Conservation (phyloP, 2,888 invertebrate genomes). For the Odontocerum albicorne region DNA sequence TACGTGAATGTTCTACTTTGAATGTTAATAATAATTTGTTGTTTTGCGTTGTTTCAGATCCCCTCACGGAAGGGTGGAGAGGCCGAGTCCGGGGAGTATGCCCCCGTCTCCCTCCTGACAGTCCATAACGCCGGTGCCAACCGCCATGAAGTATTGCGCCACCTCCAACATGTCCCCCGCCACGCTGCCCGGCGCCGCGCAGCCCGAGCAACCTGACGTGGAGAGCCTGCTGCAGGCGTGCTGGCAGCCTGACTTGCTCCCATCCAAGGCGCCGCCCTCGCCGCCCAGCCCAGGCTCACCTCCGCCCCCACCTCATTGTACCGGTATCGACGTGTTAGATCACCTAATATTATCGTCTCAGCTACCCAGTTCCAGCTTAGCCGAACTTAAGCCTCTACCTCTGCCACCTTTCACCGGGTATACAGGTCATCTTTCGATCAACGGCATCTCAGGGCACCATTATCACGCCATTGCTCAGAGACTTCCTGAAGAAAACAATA, state of each 20-base stretch:
- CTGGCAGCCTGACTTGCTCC: constrained; percentile 56
- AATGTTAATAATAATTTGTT: neutral
- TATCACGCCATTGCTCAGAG: constrained; percentile 83
- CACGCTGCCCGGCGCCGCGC: constrained; percentile 45
- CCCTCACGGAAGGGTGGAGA: constrained; percentile 1
- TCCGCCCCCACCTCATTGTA: constrained; percentile 49
- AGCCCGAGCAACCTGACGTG: constrained; percentile 54
- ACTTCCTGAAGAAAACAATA: constrained; percentile 74
- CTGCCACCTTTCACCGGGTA: constrained; percentile 86
- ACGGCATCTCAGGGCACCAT: constrained; percentile 86
- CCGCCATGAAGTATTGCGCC: constrained; percentile 60
- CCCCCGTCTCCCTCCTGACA: constrained; percentile 6
- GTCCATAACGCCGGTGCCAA: neutral
- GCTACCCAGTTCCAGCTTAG: constrained; percentile 59
- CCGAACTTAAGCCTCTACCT: constrained; percentile 81
- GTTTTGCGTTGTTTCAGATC: constrained; percentile 14
- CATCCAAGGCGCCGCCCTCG: constrained; percentile 47
- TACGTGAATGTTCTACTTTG: no score
- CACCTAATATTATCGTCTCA: constrained; percentile 60
- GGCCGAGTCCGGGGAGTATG: constrained; percentile 1
- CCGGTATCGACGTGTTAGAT: constrained; percentile 67
- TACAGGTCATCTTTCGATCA: constrained; percentile 83
- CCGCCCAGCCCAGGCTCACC: constrained; percentile 44
- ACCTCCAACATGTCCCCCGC: constrained; percentile 46
- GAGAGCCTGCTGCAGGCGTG: constrained; percentile 75